Evolutionary conservation across 2,888 invertebrate species (phyloP), one percentile per base, ranked within the genome.

Genomic region (Anarsia innoxiella): DNA sequence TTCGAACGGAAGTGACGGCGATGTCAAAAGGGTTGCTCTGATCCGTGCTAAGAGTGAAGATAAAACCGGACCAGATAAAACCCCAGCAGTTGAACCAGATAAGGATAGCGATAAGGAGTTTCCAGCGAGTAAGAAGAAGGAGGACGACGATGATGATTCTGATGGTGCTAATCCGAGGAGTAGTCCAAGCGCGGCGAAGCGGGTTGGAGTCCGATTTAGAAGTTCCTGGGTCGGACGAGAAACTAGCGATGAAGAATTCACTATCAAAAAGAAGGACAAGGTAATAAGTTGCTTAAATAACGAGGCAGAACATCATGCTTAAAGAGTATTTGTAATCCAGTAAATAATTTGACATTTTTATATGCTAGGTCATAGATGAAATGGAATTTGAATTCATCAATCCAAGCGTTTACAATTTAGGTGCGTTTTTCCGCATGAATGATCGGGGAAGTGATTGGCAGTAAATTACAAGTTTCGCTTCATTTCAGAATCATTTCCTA

Each of bases 1-100:
- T 47, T 93, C 93, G 0, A 89, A 90, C 56, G 88, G 88, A 36
- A 91, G 91, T 48, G 82, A 85, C 43, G 73, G 59, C 27, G 83
- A 83, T 25, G 71, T 57, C 33, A 59, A 52, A 44, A 65, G 60
- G 54, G 52, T 54, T 16, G 36, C 42, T n/a, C 30, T 19, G n/a
- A 34, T 43, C 35, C 35, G 32, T 29, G 14, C 31, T 31, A 40
- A 38, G 25, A 27, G n/a, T 16, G 36, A 33, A 36, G 39, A 46
- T 12, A 59, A 56, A 40, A 53, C 49, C 49, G 53, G 53, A 35
- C 33, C 32, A 25, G 40, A 31, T 36, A 14, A 42, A 42, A 28
- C 25, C 44, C 3, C 46, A 34, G 42, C 41, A 35, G 46, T 42
- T 31, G 33, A 45, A 12, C 30, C 30, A 11, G 48, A 60, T 12